Evolutionary conservation across 92 coral and sea anemone genomes (phyloP), one percentile per base, ranked within the genome.

Genomic region (Epizoanthus fatuus): DNA sequence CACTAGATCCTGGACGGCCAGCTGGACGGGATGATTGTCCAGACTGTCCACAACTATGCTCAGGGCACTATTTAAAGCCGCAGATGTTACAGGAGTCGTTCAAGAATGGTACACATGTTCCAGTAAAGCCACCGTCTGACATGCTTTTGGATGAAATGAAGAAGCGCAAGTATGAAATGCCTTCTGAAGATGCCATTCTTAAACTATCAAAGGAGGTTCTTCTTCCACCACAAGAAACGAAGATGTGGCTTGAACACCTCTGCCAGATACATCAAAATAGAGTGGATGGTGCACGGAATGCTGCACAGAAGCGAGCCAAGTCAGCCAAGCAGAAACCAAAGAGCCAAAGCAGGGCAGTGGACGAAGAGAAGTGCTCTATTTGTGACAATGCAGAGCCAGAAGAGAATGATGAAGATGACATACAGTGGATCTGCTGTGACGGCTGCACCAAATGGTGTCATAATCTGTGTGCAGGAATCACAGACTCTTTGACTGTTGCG

Each of bases 381-480:
- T 84, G 57, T n/a, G n/a, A n/a, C n/a, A n/a, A n/a, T n/a, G n/a
- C n/a, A 72, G 57, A 62, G 62, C 66, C 42, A 57, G 80, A 69
- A 32, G 53, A 47, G 65, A 82, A 51, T 47, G 49, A 82, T 68
- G 69, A 63, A 63, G 74, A 42, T 44, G 74, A 82, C 47, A 45
- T 82, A 45, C 57, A 10, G 55, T 82, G 87, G 87, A 47, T 83
- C 64, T 83, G 87, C 70, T 83, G 75, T 69, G 87, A 83, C 66
- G 87, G 81, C 76, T 83, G 87, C 66, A 72, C 74, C 81, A 83
- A 55, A 35, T 83, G 81, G 87, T 70, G 70, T 57, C 87, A 83
- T 83, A 22, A 57, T 52, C 42, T 72, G 49, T 83, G 87, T 66
- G 52, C 80, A 39, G 81, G 87, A 38, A 49, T 83, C 68, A 39